Evolutionary conservation across 2,113 vertebrate genomes (phyloP).

Genomic region (Syrrhaptes paradoxus): DNA sequence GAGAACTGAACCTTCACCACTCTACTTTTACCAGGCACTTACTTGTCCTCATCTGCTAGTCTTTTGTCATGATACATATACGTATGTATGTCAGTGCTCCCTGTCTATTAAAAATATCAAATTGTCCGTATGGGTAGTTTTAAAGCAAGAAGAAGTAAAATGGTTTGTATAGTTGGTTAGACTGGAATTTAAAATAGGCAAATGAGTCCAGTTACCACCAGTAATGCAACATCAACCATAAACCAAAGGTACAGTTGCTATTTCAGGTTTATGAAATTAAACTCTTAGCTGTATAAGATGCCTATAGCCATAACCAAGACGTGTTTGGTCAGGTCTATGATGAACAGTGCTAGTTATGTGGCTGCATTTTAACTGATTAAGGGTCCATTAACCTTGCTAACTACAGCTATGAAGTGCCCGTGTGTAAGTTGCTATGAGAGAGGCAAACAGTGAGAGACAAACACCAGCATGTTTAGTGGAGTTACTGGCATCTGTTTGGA

Average conservation of each 20-base stretch:
- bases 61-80: neutral
- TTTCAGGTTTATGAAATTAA: neutral
- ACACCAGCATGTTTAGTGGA: neutral
- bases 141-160: neutral
- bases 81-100: neutral
- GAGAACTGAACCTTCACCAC: neutral
- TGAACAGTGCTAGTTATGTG: neutral
- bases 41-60: neutral
- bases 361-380: slow-evolving; percentile 3
- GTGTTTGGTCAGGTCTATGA: neutral
- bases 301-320: neutral
- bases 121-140: neutral
- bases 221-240: neutral
- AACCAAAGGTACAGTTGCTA: neutral
- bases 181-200: neutral
- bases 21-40: neutral
- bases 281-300: neutral
- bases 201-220: neutral
- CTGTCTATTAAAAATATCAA: neutral
- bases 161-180: neutral
- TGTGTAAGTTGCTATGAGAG: neutral
- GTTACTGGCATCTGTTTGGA: neutral
- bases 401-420: neutral
- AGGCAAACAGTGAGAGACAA: neutral
- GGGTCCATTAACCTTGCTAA: neutral